Evolutionary conservation across 2,113 vertebrate genomes (phyloP).

Genomic region (Candoia aspera): DNA sequence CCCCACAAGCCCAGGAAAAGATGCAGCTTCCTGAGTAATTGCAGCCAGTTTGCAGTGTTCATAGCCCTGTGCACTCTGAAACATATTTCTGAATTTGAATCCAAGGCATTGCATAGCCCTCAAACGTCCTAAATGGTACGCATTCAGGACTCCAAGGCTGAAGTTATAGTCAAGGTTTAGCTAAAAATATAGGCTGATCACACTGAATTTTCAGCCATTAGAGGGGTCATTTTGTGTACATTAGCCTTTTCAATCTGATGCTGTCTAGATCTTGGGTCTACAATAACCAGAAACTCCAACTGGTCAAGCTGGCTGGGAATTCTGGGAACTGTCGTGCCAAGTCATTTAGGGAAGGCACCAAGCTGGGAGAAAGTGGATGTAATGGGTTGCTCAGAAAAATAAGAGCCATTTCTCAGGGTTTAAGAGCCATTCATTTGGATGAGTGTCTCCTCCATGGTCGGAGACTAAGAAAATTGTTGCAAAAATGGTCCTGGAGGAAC

Average conservation of each 20-base stretch:
- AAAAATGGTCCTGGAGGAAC: background rate
- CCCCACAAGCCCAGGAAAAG: too few relatives aligned
- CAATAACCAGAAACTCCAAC: background rate
- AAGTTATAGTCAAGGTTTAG: background rate
- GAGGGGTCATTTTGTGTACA: background rate
- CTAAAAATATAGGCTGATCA: background rate
- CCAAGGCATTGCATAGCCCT: background rate
- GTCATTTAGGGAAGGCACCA: background rate
- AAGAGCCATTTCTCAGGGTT: background rate
- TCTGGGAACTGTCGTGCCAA: background rate
- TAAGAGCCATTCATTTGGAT: background rate
- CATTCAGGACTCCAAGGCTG: background rate
- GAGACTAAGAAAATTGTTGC: background rate
- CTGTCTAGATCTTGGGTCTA: background rate
- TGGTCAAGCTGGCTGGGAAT: background rate
- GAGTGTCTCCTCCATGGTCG: background rate
- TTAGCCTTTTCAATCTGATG: background rate
- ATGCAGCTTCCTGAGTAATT: background rate
- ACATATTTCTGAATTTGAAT: too few relatives aligned
- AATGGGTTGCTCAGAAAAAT: background rate
- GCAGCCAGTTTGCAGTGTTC: too few relatives aligned
- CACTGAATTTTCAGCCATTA: background rate
- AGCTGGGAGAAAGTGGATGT: background rate
- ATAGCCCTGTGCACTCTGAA: too few relatives aligned
- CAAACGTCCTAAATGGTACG: background rate